phyloP scores from a whole-genome alignment of 2,888 invertebrate species.

The Dynastes hyllus region DNA sequence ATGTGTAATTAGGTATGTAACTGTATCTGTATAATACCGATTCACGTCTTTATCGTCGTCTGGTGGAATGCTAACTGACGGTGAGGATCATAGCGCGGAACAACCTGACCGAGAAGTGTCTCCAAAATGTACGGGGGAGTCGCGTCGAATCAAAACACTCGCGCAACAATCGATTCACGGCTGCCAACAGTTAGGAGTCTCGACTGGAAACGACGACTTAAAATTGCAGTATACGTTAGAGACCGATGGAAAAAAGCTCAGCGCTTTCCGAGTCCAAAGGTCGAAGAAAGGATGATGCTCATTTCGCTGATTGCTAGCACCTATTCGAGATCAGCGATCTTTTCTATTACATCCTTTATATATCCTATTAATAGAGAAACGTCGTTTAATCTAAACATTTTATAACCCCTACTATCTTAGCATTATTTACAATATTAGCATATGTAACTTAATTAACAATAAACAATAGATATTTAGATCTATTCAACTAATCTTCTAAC shows the following conservation, averaged over 20 bases:
- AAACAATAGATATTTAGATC: too few species aligned
- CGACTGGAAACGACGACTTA: slow-evolving; percentile 38
- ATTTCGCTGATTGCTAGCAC: slow-evolving; percentile 21
- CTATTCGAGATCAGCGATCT: too few species aligned
- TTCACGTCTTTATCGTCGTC: slow-evolving; percentile 55
- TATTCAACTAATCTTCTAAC: too few species aligned
- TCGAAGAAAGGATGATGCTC: slow-evolving; percentile 21
- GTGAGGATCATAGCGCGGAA: slow-evolving; percentile 41
- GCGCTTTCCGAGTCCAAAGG: slow-evolving; percentile 30
- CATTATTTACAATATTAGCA: too few species aligned
- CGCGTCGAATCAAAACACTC: slow-evolving; percentile 57
- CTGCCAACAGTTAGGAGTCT: slow-evolving; percentile 51
- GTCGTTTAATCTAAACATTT: too few species aligned
- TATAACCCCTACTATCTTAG: too few species aligned
- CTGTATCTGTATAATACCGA: slow-evolving; percentile 24
- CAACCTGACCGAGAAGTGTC: slow-evolving; percentile 44
- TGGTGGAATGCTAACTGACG: slow-evolving; percentile 56
- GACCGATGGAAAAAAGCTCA: slow-evolving; percentile 29
- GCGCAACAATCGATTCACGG: slow-evolving; percentile 61
- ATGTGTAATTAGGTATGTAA: slow-evolving; percentile 16
- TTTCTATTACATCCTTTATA: too few species aligned
- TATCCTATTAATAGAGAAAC: too few species aligned
- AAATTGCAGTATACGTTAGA: slow-evolving; percentile 18
- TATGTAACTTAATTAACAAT: too few species aligned
- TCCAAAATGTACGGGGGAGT: slow-evolving; percentile 54